phyloP scores from a whole-genome alignment of 2,888 invertebrate genomes.

The Eupithecia dodoneata region DNA sequence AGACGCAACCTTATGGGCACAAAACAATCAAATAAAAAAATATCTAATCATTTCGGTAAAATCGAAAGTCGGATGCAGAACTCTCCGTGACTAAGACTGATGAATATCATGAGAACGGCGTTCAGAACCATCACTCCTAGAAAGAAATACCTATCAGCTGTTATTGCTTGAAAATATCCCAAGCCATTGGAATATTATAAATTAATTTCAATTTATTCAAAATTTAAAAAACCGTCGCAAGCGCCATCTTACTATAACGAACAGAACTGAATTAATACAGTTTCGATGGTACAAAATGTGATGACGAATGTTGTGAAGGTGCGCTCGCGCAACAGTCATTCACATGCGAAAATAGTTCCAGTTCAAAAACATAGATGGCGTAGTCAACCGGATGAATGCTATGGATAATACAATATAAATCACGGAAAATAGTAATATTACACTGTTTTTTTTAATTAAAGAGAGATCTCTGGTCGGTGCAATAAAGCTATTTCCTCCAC shows the following conservation, averaged over 20 bases:
- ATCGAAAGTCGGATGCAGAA: neutral
- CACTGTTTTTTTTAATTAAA: too few species aligned
- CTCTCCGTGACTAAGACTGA: neutral
- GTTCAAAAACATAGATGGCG: constrained; percentile 36
- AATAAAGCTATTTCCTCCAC: too few species aligned
- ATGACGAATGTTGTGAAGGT: neutral
- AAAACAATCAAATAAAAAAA: neutral
- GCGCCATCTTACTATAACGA: constrained; percentile 44
- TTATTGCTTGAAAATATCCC: neutral
- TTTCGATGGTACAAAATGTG: neutral
- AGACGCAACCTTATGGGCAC: too few species aligned
- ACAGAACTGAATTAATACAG: constrained; percentile 9
- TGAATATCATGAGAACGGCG: neutral
- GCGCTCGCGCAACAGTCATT: constrained; percentile 31
- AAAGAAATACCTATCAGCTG: neutral
- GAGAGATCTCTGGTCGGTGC: too few species aligned
- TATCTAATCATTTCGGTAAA: neutral
- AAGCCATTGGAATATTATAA: neutral
- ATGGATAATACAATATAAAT: neutral
- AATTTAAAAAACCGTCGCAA: constrained; percentile 14
- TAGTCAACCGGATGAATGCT: constrained; percentile 5
- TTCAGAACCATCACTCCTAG: neutral
- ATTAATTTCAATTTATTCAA: neutral
- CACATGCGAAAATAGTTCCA: constrained; percentile 16
- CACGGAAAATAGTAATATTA: too few species aligned